Conservation (phyloP, 2,888 invertebrate genomes). For the Lasioglossum morio region DNA sequence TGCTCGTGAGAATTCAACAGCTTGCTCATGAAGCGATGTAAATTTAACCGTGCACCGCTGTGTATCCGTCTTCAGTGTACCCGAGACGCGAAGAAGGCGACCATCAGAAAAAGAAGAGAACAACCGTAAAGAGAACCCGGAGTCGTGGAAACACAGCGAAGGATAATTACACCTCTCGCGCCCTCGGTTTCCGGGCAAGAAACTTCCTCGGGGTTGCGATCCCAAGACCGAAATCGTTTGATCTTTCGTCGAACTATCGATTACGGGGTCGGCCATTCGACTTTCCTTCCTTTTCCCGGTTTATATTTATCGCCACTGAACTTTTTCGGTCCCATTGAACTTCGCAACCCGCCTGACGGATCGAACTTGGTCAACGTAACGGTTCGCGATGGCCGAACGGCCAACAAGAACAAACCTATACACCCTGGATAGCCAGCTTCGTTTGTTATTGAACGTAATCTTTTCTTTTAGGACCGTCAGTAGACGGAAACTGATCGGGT, state of each 20-base stretch:
- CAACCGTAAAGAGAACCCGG: constrained; percentile 32
- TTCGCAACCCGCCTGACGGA: constrained; percentile 8
- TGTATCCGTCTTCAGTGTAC: background rate
- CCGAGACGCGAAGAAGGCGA: background rate
- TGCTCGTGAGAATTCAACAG: background rate
- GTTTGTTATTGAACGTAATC: constrained; percentile 4
- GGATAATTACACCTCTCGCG: constrained; percentile 53
- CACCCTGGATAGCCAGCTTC: background rate
- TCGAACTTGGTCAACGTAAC: constrained; percentile 19
- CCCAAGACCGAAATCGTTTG: constrained; percentile 25
- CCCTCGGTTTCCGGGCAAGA: background rate
- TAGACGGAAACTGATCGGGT: background rate
- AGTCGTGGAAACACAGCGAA: constrained; percentile 46
- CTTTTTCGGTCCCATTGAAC: constrained; percentile 22
- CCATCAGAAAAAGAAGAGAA: constrained; percentile 16
- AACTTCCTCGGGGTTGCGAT: constrained; percentile 6
- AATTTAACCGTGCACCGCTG: background rate
- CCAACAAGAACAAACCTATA: too few species aligned
- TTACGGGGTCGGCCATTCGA: constrained; percentile 2
- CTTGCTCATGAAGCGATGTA: background rate
- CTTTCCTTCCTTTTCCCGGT: background rate
- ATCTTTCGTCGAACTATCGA: constrained; percentile 41
- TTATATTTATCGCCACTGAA: constrained; percentile 43
- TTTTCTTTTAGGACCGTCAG: background rate
- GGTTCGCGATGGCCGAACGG: background rate